Base-by-base conservation (phyloP, 37 sponge, comb jelly and placozoan species). In the Aplysina aerophoba region DNA sequence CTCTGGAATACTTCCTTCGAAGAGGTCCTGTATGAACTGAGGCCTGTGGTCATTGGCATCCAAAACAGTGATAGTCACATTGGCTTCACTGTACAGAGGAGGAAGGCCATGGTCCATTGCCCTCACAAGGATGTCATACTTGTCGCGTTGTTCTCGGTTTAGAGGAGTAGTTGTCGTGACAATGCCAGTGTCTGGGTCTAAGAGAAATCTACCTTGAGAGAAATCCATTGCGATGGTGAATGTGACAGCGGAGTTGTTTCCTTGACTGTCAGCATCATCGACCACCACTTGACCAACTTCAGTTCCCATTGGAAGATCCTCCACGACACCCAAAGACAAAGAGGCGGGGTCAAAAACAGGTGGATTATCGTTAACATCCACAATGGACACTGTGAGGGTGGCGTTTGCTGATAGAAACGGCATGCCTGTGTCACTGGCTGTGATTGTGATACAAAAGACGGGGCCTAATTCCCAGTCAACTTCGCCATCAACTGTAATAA, bases 41-140 rank as follows among this genome's bases (percentile, higher is more conserved):
- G 93, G 93, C 21, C 55, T 73, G 67, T 86, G 84, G 50, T 93
- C 93, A 68, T 93, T 93, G 55, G 82, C 40, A 38, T 93, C 93
- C 4, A 61, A 4, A 25, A 93, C 81, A 54, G 39, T 39, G 54
- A 93, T 89, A 14, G 57, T 62, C 41, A 93, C 44, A 14, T 61
- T 73, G 19, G 66, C 88, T 77, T 80, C 88, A n/a, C 85, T 89
- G 28, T 57, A 63, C 17, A 73, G 50, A 28, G 53, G 84, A 41
- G 93, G 93, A 50, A 19, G 25, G 4, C 90, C 93, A 2, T 84
- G 61, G 57, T 93, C 93, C 40, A 36, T 30, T 22, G 93, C 93
- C 21, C 84, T 55, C 11, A 93, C 84, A 34, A 87, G 11, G 0
- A 89, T 34, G 34, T 89, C 87, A 62, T 85, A 93, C 35, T 21